Percentiles rank a stretch among this genome's conserved stretches.
phyloP scores from a whole-genome alignment of 2,888 invertebrate species.

The Aspidiotus rigidus region DNA sequence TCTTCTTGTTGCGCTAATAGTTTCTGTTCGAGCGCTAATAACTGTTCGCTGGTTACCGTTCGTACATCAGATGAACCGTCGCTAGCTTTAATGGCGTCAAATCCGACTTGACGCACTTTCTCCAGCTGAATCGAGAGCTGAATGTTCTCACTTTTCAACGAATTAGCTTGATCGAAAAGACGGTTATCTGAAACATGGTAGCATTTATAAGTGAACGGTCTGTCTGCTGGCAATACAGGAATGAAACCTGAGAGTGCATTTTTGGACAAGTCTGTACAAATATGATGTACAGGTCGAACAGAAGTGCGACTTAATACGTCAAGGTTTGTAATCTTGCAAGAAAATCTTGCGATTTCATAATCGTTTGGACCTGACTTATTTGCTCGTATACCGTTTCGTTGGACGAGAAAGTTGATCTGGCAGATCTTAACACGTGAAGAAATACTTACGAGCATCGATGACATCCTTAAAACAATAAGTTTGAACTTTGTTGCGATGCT shows the following conservation, averaged over 20 bases:
- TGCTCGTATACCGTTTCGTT: too few species aligned
- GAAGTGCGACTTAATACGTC: too few species aligned
- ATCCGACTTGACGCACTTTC: slow-evolving; percentile 53
- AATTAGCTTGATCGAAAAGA: slow-evolving; percentile 72
- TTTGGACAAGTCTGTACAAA: too few species aligned
- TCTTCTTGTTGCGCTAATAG: slow-evolving; percentile 82
- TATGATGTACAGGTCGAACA: too few species aligned
- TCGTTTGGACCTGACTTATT: too few species aligned
- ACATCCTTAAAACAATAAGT: slow-evolving; percentile 61
- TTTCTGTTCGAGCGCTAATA: slow-evolving; percentile 74
- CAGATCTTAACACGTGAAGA: not conserved
- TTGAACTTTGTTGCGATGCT: slow-evolving; percentile 65
- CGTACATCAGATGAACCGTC: slow-evolving; percentile 39
- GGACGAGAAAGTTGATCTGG: too few species aligned
- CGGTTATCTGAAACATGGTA: slow-evolving; percentile 62
- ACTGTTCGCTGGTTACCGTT: slow-evolving; percentile 47
- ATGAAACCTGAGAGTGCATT: too few species aligned
- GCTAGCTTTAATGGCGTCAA: slow-evolving; percentile 41
- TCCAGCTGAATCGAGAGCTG: slow-evolving; percentile 79
- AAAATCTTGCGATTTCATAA: too few species aligned
- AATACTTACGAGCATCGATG: slow-evolving; percentile 68
- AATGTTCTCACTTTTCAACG: slow-evolving; percentile 70
- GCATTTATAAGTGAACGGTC: too few species aligned
- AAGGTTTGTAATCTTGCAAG: too few species aligned
- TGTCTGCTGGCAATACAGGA: too few species aligned